Evolutionary conservation across 1,140 invertebrate genomes (phyloP).

Genomic region (Pectinophora gossypiella): DNA sequence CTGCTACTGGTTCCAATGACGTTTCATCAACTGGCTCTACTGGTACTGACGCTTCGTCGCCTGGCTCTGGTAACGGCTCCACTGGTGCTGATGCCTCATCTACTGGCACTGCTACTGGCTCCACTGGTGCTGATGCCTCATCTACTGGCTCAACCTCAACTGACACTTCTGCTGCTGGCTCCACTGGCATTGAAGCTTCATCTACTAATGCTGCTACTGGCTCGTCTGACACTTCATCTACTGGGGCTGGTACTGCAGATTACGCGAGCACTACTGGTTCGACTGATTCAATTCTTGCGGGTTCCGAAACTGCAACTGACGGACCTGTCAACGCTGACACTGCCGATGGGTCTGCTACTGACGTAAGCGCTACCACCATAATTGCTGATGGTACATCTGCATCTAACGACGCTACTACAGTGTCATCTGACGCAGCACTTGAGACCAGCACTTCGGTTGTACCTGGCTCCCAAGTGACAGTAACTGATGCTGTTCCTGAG

Average conservation of each 20-base stretch:
- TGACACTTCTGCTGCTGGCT: background rate
- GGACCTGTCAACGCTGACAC: background rate
- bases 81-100: too few relatives aligned
- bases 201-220: background rate
- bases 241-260: too few relatives aligned
- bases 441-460: too few relatives aligned
- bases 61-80: too few relatives aligned
- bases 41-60: too few relatives aligned
- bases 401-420: background rate
- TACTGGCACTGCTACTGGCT: too few relatives aligned
- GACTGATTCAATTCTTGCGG: background rate
- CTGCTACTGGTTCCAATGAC: too few relatives aligned
- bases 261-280: too few relatives aligned
- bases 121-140: background rate
- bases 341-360: background rate
- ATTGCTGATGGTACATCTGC: background rate
- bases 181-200: background rate
- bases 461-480: too few relatives aligned
- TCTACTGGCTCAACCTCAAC: background rate
- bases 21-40: too few relatives aligned
- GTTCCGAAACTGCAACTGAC: background rate
- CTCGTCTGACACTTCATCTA: background rate
- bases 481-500: too few relatives aligned
- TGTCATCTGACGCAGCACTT: background rate
- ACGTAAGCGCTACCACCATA: background rate